phyloP scores from a whole-genome alignment of 2,888 invertebrate genomes.

The Drosophila neotestacea region DNA sequence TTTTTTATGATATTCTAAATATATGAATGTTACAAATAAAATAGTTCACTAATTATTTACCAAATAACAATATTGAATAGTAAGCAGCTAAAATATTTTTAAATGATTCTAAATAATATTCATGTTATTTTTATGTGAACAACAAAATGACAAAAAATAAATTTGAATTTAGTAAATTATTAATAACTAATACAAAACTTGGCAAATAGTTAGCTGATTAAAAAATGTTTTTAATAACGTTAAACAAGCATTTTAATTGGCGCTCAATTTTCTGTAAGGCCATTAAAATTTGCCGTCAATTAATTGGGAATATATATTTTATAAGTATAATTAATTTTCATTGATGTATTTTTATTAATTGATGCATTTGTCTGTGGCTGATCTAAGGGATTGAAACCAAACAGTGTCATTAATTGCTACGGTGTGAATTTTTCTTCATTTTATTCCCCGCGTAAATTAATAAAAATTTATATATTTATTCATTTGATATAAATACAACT shows the following conservation, averaged over 20 bases:
- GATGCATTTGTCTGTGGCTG: conserved; percentile 23
- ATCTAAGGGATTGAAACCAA: conserved; percentile 21
- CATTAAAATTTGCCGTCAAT: conserved; percentile 3
- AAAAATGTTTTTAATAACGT: too few species aligned
- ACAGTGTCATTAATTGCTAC: conserved; percentile 31
- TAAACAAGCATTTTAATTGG: neutral
- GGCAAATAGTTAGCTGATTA: too few species aligned
- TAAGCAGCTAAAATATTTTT: too few species aligned
- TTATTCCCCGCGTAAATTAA: conserved; percentile 19
- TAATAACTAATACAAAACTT: too few species aligned
- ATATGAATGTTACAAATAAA: too few species aligned
- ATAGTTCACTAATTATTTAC: too few species aligned
- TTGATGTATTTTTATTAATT: conserved; percentile 38
- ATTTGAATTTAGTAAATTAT: too few species aligned
- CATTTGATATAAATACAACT: conserved; percentile 25
- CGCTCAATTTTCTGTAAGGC: neutral
- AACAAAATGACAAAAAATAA: too few species aligned
- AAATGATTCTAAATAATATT: too few species aligned
- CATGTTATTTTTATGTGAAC: too few species aligned
- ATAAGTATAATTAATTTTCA: conserved; percentile 31
- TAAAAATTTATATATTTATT: conserved; percentile 23
- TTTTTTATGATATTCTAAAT: too few species aligned
- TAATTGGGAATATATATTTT: conserved; percentile 25
- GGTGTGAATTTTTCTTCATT: neutral
- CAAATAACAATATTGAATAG: too few species aligned